A percentile compares a stretch with the other conserved stretches of the same genome.
Conservation (phyloP, 2,888 invertebrate species). For the Lithophane leautieri region DNA sequence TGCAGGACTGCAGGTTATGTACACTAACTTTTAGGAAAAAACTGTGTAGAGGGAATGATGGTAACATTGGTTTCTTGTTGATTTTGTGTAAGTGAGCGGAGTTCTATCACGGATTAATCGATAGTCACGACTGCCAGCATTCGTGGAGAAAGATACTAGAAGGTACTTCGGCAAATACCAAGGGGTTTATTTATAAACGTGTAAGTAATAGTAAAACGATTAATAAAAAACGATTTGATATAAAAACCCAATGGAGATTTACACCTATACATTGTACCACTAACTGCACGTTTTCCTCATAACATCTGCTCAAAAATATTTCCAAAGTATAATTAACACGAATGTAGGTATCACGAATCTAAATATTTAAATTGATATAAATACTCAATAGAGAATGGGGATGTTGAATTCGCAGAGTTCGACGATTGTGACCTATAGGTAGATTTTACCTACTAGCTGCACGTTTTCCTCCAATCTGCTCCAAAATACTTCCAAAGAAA, state of each 20-base stretch:
- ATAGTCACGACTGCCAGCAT: slow-evolving; percentile 16
- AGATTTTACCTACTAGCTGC: not conserved
- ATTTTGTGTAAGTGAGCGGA: slow-evolving; percentile 23
- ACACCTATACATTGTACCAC: no score
- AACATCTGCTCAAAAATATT: not conserved
- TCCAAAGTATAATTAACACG: not conserved
- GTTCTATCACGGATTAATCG: slow-evolving; percentile 23
- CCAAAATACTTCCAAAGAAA: not conserved
- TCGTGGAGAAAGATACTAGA: not conserved
- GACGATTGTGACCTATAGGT: not conserved
- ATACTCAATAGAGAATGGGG: not conserved
- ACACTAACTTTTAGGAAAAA: not conserved
- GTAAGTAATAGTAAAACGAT: no score
- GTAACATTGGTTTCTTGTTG: slow-evolving; percentile 6
- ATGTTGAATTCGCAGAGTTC: not conserved
- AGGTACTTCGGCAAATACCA: not conserved
- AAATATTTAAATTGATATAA: not conserved
- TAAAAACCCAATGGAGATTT: no score
- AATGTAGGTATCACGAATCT: no score
- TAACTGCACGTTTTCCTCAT: not conserved
- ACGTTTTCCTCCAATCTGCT: not conserved
- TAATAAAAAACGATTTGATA: no score
- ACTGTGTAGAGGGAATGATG: slow-evolving; percentile 17
- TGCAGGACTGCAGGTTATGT: no score
- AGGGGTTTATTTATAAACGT: not conserved